Conservation (phyloP, 2,888 invertebrate genomes). For the Dusona sp. region DNA sequence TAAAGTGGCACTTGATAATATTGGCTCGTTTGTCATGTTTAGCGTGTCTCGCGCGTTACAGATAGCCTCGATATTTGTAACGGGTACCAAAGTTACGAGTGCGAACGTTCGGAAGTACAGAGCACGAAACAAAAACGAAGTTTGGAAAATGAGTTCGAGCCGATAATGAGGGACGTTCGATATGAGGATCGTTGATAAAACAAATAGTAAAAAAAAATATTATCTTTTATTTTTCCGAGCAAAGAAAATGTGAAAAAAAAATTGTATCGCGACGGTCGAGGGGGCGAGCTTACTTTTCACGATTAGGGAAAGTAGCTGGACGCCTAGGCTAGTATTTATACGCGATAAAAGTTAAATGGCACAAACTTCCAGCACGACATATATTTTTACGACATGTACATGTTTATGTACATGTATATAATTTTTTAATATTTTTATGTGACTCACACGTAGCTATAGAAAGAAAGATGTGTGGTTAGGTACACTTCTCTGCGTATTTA, state of each 20-base stretch:
- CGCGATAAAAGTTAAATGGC: constrained; percentile 56
- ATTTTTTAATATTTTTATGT: constrained; percentile 13
- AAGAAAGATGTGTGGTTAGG: background rate
- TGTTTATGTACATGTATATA: constrained; percentile 3
- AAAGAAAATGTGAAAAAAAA: background rate
- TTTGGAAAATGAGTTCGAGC: constrained; percentile 22
- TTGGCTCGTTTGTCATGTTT: constrained; percentile 38
- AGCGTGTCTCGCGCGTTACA: constrained; percentile 11
- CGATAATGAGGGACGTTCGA: constrained; percentile 9
- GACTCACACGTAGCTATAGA: background rate
- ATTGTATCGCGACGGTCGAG: constrained; percentile 7
- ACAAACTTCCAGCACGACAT: constrained; percentile 30
- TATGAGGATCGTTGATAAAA: constrained; percentile 6
- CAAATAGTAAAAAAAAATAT: background rate
- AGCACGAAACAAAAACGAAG: background rate
- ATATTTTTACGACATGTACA: constrained; percentile 22
- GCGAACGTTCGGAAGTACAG: background rate
- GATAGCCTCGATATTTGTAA: constrained; percentile 36
- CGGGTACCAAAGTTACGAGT: constrained; percentile 1
- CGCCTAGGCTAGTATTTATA: constrained; percentile 27
- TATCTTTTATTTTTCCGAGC: background rate
- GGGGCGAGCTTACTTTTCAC: constrained; percentile 31
- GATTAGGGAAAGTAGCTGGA: constrained; percentile 49
- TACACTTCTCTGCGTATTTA: background rate
- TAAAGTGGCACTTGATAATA: constrained; percentile 32